Evolutionary conservation across 2,888 invertebrate species (phyloP).

Genomic region (Limenitis camilla): DNA sequence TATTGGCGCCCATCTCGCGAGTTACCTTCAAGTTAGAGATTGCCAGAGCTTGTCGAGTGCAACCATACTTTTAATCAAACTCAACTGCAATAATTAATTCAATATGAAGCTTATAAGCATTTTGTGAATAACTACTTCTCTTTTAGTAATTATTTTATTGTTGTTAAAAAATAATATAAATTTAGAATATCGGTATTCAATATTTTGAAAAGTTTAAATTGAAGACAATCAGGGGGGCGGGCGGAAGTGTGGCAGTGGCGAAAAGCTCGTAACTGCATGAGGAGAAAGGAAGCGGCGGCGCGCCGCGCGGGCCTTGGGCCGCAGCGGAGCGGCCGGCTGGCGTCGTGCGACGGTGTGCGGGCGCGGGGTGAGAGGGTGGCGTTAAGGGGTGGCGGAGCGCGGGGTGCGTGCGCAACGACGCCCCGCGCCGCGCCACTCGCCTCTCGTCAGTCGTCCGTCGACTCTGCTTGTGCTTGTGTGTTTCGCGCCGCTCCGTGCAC

Average conservation of each 20-base stretch:
- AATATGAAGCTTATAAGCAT: too few species aligned
- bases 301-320: conserved; percentile 69
- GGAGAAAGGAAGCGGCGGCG: conserved; percentile 73
- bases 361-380: conserved; percentile 36
- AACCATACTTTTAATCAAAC: too few species aligned
- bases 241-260: conserved; percentile 72
- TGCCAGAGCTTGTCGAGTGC: neutral
- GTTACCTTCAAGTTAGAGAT: conserved; percentile 45
- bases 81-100: too few species aligned
- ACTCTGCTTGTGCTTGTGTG: conserved; percentile 75
- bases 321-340: conserved; percentile 61
- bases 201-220: conserved; percentile 38
- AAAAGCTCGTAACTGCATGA: conserved; percentile 73
- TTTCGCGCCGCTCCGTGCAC: conserved; percentile 74
- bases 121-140: too few species aligned
- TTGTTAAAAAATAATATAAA: too few species aligned
- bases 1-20: conserved; percentile 36
- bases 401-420: conserved; percentile 66
- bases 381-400: conserved; percentile 38
- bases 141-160: too few species aligned
- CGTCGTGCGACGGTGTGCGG: conserved; percentile 33
- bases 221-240: conserved; percentile 60
- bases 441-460: conserved; percentile 76
- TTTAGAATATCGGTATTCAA: neutral
- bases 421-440: conserved; percentile 63